phyloP scores from a whole-genome alignment of 2,113 vertebrate genomes.

The Dissostichus mawsoni region DNA sequence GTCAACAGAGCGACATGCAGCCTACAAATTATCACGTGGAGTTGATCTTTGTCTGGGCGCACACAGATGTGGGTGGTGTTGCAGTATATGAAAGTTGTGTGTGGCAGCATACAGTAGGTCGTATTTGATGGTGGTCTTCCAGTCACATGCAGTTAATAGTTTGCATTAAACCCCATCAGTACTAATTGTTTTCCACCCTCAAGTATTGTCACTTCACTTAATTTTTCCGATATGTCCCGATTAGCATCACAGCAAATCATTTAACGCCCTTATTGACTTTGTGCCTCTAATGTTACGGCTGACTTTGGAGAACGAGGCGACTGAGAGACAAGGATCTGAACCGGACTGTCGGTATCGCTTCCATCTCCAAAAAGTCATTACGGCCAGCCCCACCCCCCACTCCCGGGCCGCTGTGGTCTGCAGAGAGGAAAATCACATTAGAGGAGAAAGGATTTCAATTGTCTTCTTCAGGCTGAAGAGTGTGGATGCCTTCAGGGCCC shows the following conservation, averaged over 20 bases:
- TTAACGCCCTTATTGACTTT: conserved; percentile 57
- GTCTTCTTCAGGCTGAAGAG: conserved; percentile 51
- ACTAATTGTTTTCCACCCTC: conserved; percentile 5
- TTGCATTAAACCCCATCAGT: conserved; percentile 1
- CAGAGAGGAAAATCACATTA: conserved; percentile 66
- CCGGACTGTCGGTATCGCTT: conserved; percentile 57
- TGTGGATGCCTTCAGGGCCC: conserved; percentile 29
- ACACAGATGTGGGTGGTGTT: background rate
- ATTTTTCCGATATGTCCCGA: conserved; percentile 44
- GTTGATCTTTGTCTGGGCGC: conserved; percentile 7
- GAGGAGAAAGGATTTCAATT: conserved; percentile 65
- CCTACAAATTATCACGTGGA: conserved; percentile 27
- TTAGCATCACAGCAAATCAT: conserved; percentile 65
- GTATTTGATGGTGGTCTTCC: conserved; percentile 1
- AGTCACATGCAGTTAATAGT: background rate
- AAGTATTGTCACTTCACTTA: conserved; percentile 5
- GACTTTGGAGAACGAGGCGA: conserved; percentile 49
- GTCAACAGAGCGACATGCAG: conserved; percentile 43
- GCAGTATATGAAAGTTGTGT: background rate
- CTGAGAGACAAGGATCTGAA: conserved; percentile 62
- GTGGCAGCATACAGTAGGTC: background rate
- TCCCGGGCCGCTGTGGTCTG: conserved; percentile 48
- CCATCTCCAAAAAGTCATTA: conserved; percentile 74
- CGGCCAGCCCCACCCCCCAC: conserved; percentile 20
- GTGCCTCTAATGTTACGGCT: conserved; percentile 42